phyloP scores from a whole-genome alignment of 2,797 vertebrate genomes.

The Allobates femoralis region DNA sequence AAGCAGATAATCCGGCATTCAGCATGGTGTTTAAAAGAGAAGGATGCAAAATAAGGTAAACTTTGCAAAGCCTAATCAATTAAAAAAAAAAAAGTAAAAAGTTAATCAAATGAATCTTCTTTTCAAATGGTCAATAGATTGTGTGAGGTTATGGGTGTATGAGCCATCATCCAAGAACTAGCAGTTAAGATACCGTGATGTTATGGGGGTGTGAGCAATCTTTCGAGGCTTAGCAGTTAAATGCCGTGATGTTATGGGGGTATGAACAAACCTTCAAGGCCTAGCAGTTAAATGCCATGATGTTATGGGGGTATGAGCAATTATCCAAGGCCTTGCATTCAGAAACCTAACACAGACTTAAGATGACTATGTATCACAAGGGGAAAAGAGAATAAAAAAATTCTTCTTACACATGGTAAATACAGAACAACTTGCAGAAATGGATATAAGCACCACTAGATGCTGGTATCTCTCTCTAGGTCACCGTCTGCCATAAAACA shows the following conservation, averaged over 20 bases:
- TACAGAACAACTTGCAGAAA: not conserved
- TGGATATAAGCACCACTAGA: not conserved
- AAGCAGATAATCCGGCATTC: too few species aligned
- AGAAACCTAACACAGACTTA: not conserved
- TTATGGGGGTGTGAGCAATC: too few species aligned
- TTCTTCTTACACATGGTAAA: not conserved
- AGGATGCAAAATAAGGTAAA: too few species aligned
- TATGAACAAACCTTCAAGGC: too few species aligned
- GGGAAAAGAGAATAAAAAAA: not conserved
- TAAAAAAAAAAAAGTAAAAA: too few species aligned
- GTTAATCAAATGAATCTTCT: not conserved
- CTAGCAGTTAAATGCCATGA: too few species aligned
- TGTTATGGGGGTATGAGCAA: conserved; percentile 9
- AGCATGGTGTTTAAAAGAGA: too few species aligned
- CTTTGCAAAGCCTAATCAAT: too few species aligned
- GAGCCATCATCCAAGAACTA: too few species aligned
- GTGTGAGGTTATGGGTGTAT: not conserved
- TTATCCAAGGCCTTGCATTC: not conserved
- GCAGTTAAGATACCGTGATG: too few species aligned
- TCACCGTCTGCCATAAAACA: not conserved
- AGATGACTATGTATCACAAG: not conserved
- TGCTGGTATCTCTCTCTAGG: not conserved
- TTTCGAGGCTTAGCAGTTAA: too few species aligned
- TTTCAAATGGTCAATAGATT: conserved; percentile 1
- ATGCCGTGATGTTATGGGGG: too few species aligned